Conservation (phyloP, 2,888 invertebrate species). For the Drosophila dives region DNA sequence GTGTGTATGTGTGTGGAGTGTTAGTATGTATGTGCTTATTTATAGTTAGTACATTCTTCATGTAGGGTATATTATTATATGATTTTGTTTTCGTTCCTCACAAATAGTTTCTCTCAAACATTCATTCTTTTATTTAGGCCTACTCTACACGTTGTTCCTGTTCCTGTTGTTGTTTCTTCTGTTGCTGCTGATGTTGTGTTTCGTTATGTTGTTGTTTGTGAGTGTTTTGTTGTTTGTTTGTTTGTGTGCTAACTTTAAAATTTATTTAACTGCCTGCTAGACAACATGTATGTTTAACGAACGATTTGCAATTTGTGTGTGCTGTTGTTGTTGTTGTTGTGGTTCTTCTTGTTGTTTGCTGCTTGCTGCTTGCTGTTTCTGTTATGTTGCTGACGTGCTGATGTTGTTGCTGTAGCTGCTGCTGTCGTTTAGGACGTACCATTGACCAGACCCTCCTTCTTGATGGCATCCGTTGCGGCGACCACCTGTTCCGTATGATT, state of each 20-base stretch:
- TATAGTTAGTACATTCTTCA: slow-evolving; percentile 70
- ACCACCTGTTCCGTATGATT: slow-evolving; percentile 76
- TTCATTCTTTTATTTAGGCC: slow-evolving; percentile 52
- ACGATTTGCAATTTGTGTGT: slow-evolving; percentile 54
- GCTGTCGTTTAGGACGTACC: slow-evolving; percentile 83
- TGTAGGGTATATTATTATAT: slow-evolving; percentile 67
- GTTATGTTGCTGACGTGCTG: slow-evolving; percentile 22
- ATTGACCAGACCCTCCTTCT: slow-evolving; percentile 84
- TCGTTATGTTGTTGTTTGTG: slow-evolving; percentile 35
- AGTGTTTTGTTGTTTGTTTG: slow-evolving; percentile 16
- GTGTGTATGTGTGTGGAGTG: slow-evolving; percentile 45
- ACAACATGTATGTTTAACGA: slow-evolving; percentile 55
- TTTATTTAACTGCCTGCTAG: slow-evolving; percentile 46
- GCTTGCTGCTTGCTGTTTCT: background rate
- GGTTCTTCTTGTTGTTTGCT: slow-evolving; percentile 9
- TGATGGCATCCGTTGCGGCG: slow-evolving; percentile 76
- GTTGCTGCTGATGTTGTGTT: slow-evolving; percentile 8
- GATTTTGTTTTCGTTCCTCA: slow-evolving; percentile 57
- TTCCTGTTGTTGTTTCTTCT: slow-evolving; percentile 11
- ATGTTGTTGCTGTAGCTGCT: slow-evolving; percentile 29
- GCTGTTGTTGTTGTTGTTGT: slow-evolving; percentile 22
- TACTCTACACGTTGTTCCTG: slow-evolving; percentile 53
- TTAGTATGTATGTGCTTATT: slow-evolving; percentile 47
- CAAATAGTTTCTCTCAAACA: slow-evolving; percentile 68
- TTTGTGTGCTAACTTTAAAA: slow-evolving; percentile 53